These are phyloP conservation scores for Drosophila pseudotalamancana DNA, from an alignment of 2,888 invertebrate species.

Conservation along the genomic window DNA sequence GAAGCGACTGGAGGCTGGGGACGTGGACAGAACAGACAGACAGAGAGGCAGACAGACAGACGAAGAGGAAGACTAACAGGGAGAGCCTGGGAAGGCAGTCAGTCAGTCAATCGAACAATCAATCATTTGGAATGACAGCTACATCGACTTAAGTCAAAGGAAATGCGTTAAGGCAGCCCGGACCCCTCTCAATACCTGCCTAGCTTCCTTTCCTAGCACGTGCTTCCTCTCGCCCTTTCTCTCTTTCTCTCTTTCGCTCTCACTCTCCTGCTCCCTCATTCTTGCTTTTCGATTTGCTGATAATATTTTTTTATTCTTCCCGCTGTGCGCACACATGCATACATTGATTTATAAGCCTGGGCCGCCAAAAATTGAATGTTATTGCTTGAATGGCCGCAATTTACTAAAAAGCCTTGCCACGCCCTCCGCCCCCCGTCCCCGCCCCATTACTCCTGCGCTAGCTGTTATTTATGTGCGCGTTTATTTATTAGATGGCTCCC, in stretches of 20 bases:
- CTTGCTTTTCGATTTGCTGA: not conserved
- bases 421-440: constrained; percentile 2
- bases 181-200: not conserved
- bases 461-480: constrained; percentile 73
- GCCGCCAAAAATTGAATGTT: constrained; percentile 78
- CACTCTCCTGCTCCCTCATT: not conserved
- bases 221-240: not conserved
- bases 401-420: constrained; percentile 67
- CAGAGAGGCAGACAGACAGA: not conserved
- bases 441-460: not conserved
- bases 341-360: constrained; percentile 73
- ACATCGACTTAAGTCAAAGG: constrained; percentile 70
- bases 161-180: constrained; percentile 36
- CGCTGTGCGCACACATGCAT: constrained; percentile 45
- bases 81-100: constrained; percentile 21
- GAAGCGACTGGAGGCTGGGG: not conserved
- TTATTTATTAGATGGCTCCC: constrained; percentile 77
- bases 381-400: constrained; percentile 77
- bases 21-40: not conserved
- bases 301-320: not conserved
- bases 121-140: constrained; percentile 74
- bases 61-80: too few species aligned
- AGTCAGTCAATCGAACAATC: constrained; percentile 76
- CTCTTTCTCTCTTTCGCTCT: not conserved
- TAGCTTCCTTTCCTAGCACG: not conserved